Base-by-base conservation (phyloP, 2,888 invertebrate genomes). In the Coremacera marginata region DNA sequence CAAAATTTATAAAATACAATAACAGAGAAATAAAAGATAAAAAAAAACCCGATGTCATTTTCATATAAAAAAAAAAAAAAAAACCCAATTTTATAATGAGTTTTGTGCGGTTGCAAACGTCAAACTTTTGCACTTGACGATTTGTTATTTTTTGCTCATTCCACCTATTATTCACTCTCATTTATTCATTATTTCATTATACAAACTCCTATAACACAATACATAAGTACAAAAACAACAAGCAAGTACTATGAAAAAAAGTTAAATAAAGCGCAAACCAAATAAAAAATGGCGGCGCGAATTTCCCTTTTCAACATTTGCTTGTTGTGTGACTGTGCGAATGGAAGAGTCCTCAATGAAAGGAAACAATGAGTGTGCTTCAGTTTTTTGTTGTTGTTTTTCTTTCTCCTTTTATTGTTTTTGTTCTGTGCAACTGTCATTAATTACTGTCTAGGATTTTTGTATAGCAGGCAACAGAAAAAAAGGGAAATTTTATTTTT, bases 221-320 rank as follows among this genome's bases (percentile, higher is more conserved):
- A 55, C 52, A 51, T 31, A 65, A 37, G 37, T 34, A 74, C 5
- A 19, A 65, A 55, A 65, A 72, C 16, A 60, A 60, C 34, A 71
- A 44, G 4, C 22, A 57, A 71, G 8, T 3, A 70, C 52, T 22
- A 34, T 9, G 49, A 14, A 37, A 65, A 44, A 67, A 62, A 62
- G n/a, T 44, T 11, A 68, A 73, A 44, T 37, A 65, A 52, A 19
- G 51, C 11, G 14, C 31, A 72, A 37, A 63, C 44, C 57, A 27
- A 80, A 88, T 84, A 88, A 86, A 85, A 88, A 88, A 87, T 87
- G 88, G 87, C 88, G 88, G 87, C 84, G 87, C 87, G 86, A 86
- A 87, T 84, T 87, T 86, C 83, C 83, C 83, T 86, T 86, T 80
- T 60, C 27, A 57, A 55, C 31, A 34, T 68, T 51, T 68, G 25